Evolutionary conservation across 2,113 vertebrate species (phyloP).

Genomic region (Caloenas nicobarica): DNA sequence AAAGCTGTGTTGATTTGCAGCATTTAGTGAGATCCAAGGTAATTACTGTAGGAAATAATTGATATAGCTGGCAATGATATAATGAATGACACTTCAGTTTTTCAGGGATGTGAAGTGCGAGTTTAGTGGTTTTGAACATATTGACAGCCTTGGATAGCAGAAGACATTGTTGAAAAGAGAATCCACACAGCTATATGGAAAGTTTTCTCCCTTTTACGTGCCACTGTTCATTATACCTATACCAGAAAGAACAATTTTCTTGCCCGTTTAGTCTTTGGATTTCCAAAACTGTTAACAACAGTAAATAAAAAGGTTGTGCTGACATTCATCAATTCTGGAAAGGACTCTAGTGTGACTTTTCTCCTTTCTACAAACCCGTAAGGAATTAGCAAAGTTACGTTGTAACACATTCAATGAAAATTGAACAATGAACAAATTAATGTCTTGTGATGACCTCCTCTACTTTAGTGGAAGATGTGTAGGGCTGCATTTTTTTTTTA

Average conservation of each 20-base stretch:
- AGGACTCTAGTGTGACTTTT: not conserved
- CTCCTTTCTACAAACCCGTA: not conserved
- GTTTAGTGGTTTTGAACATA: not conserved
- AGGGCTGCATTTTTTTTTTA: fast-evolving
- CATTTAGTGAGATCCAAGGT: not conserved
- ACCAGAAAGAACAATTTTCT: not conserved
- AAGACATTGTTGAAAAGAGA: not conserved
- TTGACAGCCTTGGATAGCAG: not conserved
- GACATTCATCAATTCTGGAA: not conserved
- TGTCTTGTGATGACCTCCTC: not conserved
- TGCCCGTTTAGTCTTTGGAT: not conserved
- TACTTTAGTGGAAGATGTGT: not conserved
- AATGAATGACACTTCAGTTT: not conserved
- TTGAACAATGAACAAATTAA: not conserved
- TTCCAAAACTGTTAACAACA: not conserved
- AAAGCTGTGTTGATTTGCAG: not conserved
- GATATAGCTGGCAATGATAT: not conserved
- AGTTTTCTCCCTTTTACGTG: not conserved
- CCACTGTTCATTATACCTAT: not conserved
- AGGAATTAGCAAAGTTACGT: not conserved
- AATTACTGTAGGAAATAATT: not conserved
- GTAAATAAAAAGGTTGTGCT: not conserved
- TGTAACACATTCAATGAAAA: not conserved
- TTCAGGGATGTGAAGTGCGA: not conserved
- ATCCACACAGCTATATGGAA: not conserved